Evolutionary conservation across 2,113 vertebrate species (phyloP).

Genomic region (Chaenocephalus aceratus): DNA sequence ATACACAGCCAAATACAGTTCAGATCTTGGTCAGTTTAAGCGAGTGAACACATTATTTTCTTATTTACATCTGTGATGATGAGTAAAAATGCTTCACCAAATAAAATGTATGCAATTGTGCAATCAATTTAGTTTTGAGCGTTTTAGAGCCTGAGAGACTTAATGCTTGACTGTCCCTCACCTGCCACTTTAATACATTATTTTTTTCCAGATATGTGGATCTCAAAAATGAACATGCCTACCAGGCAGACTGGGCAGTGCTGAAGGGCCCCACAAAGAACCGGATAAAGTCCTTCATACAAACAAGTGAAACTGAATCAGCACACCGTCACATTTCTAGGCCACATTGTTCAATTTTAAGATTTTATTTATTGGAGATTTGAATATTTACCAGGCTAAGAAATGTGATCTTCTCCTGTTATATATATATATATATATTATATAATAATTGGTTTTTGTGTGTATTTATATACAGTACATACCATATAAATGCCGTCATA

Average conservation of each 20-base stretch:
- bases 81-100: no score
- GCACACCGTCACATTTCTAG: background rate
- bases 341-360: background rate
- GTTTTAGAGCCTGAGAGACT: background rate
- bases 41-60: no score
- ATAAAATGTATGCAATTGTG: background rate
- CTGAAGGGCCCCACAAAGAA: background rate
- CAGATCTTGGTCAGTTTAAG: no score
- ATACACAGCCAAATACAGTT: no score
- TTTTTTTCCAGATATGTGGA: background rate
- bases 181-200: background rate
- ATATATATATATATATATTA: no score
- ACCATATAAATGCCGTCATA: no score
- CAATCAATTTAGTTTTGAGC: background rate
- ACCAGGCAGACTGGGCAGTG: background rate
- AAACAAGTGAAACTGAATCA: background rate
- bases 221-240: background rate
- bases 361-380: no score
- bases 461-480: no score
- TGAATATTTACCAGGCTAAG: no score
- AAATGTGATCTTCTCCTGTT: background rate
- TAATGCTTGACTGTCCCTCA: background rate
- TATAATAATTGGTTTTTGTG: no score
- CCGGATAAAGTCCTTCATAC: background rate
- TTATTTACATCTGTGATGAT: no score